These are phyloP conservation scores for Myrmecobius fasciatus DNA, from an alignment of 2,113 vertebrate species.

Conservation along the genomic window DNA sequence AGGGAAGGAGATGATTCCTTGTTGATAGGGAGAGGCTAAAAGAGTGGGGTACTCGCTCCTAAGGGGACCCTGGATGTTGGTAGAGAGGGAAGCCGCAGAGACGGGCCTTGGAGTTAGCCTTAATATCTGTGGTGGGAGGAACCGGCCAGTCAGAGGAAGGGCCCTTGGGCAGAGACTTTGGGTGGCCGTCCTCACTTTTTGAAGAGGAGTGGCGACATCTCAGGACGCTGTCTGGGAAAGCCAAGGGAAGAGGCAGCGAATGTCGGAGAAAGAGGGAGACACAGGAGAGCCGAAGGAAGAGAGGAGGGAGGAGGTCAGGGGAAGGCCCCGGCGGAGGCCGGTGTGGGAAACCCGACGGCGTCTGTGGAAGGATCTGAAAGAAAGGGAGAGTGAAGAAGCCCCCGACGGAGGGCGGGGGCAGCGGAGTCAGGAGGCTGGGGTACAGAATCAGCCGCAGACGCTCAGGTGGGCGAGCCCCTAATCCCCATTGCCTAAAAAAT, in stretches of 20 bases:
- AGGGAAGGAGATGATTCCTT: neutral
- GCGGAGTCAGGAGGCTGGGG: too few relatives aligned
- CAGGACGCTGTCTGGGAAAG: neutral
- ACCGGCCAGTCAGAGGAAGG: too few relatives aligned
- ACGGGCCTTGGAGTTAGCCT: too few relatives aligned
- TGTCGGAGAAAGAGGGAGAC: neutral
- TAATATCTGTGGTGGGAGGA: too few relatives aligned
- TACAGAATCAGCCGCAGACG: neutral
- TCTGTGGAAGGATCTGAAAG: neutral
- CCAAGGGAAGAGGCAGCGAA: neutral
- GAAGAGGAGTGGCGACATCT: neutral
- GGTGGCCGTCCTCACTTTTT: neutral
- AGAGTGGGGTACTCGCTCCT: neutral
- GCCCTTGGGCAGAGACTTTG: too few relatives aligned
- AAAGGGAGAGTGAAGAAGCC: neutral
- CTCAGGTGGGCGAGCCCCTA: neutral
- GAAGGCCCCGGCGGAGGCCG: too few relatives aligned
- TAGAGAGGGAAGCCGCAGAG: neutral
- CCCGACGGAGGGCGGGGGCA: too few relatives aligned
- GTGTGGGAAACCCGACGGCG: neutral
- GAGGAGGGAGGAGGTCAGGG: too few relatives aligned
- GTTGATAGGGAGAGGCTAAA: neutral
- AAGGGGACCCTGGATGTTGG: neutral
- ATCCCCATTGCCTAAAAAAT: neutral
- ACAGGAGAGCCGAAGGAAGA: neutral